These are phyloP conservation scores for Solea senegalensis DNA, from an alignment of 2,113 vertebrate genomes.

Conservation along the genomic window DNA sequence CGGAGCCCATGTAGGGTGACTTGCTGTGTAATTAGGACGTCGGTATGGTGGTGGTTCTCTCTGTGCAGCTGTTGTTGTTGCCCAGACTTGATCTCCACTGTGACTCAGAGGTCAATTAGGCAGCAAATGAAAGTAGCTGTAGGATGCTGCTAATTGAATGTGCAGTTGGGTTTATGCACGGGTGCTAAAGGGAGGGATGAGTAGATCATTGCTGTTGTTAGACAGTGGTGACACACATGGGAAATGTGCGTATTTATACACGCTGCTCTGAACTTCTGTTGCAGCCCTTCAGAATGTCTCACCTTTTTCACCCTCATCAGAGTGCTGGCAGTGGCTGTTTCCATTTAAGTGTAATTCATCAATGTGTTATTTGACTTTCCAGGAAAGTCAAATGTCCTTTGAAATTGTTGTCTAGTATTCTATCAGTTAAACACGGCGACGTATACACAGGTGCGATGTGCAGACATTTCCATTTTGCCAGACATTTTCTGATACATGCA, in stretches of 20 bases:
- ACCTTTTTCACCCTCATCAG: neutral
- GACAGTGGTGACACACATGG: conserved; percentile 4
- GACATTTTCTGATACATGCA: too few species aligned
- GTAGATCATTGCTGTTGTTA: conserved; percentile 21
- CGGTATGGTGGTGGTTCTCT: conserved; percentile 20
- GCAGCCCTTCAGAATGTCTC: too few species aligned
- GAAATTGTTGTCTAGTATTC: too few species aligned
- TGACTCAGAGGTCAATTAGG: conserved; percentile 67
- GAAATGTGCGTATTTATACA: conserved; percentile 1
- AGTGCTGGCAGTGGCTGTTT: neutral
- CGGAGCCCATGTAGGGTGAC: conserved; percentile 40
- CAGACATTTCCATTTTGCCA: neutral
- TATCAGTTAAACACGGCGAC: too few species aligned
- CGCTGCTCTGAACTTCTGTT: neutral
- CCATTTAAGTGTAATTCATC: neutral
- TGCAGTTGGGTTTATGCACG: conserved; percentile 45
- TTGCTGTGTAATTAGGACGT: conserved; percentile 58
- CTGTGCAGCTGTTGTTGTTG: conserved; percentile 58
- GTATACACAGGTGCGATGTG: neutral
- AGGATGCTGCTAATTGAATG: conserved; percentile 65
- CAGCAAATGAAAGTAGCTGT: conserved; percentile 61
- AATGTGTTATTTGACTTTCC: neutral
- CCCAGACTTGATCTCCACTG: conserved; percentile 56
- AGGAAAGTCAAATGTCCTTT: neutral
- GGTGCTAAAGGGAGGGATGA: conserved; percentile 28